These are phyloP conservation scores for Atta cephalotes DNA, from an alignment of 1,140 invertebrate genomes.

Conservation along the genomic window DNA sequence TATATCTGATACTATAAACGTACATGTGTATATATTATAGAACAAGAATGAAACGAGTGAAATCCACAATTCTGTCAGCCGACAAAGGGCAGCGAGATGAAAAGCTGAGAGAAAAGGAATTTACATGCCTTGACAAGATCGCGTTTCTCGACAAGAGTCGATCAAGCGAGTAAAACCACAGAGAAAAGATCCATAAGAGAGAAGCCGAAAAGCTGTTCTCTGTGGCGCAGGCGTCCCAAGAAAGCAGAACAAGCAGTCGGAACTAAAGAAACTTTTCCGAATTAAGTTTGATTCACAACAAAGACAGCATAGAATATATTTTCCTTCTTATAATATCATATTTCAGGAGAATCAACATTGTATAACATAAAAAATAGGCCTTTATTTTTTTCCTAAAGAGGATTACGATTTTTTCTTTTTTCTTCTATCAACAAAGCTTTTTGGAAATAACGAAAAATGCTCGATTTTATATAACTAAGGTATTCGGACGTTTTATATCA, in stretches of 20 bases:
- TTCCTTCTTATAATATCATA: not conserved
- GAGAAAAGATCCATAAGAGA: conserved; percentile 20
- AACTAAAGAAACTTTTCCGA: conserved; percentile 12
- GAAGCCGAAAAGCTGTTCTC: conserved; percentile 70
- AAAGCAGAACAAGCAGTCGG: conserved; percentile 22
- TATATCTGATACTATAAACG: not conserved
- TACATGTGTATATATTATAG: not conserved
- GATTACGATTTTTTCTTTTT: not conserved
- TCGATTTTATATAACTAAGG: too few relatives aligned
- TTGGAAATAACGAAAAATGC: not conserved
- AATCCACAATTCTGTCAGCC: conserved; percentile 15
- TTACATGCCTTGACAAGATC: conserved; percentile 63
- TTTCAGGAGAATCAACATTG: not conserved
- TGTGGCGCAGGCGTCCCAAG: not conserved
- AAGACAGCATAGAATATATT: not conserved
- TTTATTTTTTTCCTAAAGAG: not conserved
- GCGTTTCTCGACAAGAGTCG: conserved; percentile 62
- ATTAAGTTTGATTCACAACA: conserved; percentile 35
- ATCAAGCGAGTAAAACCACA: conserved; percentile 57
- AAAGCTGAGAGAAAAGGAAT: conserved; percentile 30
- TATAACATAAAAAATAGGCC: not conserved
- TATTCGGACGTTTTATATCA: too few relatives aligned
- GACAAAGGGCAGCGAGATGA: conserved; percentile 33
- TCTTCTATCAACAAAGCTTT: not conserved
- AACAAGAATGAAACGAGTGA: conserved; percentile 19